phyloP scores from a whole-genome alignment of 2,113 vertebrate species.

The Syngnathus floridae region DNA sequence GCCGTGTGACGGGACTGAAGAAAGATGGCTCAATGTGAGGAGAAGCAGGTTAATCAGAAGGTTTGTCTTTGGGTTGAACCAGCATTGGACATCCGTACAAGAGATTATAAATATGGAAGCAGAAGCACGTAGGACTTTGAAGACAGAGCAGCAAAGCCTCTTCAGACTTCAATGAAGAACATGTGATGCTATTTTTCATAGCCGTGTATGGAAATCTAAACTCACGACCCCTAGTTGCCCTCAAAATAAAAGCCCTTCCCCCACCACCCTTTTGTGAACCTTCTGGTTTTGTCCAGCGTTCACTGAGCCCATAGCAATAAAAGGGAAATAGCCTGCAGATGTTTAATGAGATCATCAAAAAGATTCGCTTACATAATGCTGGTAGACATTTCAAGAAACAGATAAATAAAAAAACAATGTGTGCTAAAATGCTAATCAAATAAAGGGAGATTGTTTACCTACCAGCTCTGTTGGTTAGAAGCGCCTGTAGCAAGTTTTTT shows the following conservation, averaged over 20 bases:
- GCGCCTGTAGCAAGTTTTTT: too few species aligned
- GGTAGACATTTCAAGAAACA: not conserved
- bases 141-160: conserved; percentile 38
- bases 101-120: conserved; percentile 55
- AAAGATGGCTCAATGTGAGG: conserved; percentile 51
- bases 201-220: conserved; percentile 21
- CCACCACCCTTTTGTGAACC: not conserved
- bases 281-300: too few species aligned
- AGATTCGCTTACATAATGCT: not conserved
- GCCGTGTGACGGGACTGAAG: conserved; percentile 31
- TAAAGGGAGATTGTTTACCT: too few species aligned
- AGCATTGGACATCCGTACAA: conserved; percentile 50
- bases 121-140: conserved; percentile 35
- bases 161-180: conserved; percentile 30
- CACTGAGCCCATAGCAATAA: conserved; percentile 22
- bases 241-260: not conserved
- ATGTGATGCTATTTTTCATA: conserved; percentile 48
- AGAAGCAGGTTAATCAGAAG: conserved; percentile 36
- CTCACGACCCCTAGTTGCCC: not conserved
- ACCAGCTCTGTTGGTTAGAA: too few species aligned
- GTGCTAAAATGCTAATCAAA: not conserved
- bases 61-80: conserved; percentile 47
- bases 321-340: not conserved
- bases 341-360: not conserved
- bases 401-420: not conserved